Evolutionary conservation across 2,113 vertebrate species (phyloP).

Genomic region (Pteronura brasiliensis): DNA sequence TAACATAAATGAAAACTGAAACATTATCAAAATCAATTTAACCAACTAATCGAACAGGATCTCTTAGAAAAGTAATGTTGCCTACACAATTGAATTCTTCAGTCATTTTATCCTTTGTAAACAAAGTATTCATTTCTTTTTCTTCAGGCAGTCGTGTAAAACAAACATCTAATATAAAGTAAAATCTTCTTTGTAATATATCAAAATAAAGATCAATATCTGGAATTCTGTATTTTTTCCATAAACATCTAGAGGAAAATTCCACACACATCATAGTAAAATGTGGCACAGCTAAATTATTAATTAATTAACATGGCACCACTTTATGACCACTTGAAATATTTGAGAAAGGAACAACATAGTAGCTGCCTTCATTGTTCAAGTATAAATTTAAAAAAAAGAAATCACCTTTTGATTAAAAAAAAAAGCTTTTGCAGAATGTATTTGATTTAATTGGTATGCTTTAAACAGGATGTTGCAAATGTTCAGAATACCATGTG

Average conservation of each 20-base stretch:
- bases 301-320: neutral
- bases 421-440: neutral
- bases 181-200: neutral
- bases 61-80: neutral
- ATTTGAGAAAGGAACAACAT: neutral
- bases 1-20: conserved; percentile 39
- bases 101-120: neutral
- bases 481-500: conserved; percentile 48
- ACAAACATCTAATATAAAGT: conserved; percentile 1
- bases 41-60: conserved; percentile 29
- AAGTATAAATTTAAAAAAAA: neutral
- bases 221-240: neutral
- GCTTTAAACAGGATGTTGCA: neutral
- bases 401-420: neutral
- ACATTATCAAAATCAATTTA: conserved; percentile 43
- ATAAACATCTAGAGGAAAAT: neutral
- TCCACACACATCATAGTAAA: neutral
- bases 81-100: neutral
- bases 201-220: neutral
- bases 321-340: neutral
- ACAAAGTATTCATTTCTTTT: neutral
- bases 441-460: neutral
- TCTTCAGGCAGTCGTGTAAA: neutral
- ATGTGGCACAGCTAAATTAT: neutral
- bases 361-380: neutral